phyloP scores from a whole-genome alignment of 2,797 vertebrate species.

The Aphelocoma californica region DNA sequence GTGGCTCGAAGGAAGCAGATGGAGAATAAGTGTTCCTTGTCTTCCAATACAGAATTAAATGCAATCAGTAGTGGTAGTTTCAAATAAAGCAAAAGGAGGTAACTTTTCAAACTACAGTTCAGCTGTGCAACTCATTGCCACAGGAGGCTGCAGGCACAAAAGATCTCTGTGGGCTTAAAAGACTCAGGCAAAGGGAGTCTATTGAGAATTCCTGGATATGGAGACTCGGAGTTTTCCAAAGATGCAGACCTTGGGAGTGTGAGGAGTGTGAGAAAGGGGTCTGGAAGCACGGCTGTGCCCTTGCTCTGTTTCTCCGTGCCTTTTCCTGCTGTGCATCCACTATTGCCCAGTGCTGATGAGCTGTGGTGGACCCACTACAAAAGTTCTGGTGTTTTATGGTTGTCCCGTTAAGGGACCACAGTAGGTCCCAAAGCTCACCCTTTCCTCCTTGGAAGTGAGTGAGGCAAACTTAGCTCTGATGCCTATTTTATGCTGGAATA shows the following conservation, averaged over 20 bases:
- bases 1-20: not conserved
- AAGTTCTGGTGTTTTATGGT: not conserved
- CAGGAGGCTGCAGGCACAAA: not conserved
- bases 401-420: not conserved
- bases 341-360: not conserved
- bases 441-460: not conserved
- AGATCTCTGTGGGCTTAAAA: not conserved
- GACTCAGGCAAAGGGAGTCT: not conserved
- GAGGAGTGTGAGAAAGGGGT: not conserved
- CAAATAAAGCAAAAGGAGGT: not conserved
- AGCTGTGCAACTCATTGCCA: not conserved
- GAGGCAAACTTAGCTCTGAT: not conserved
- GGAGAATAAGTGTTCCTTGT: not conserved
- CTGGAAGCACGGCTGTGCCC: not conserved
- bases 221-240: not conserved
- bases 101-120: not conserved
- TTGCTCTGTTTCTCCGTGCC: not conserved
- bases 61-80: not conserved
- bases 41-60: not conserved
- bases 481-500: constrained; percentile 30
- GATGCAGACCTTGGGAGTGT: not conserved
- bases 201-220: not conserved
- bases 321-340: not conserved
- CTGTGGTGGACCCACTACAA: rapidly evolving
- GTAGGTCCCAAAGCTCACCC: not conserved